These are phyloP conservation scores for Pseudorectes ferrugineus DNA, from an alignment of 2,113 vertebrate species.

Conservation along the genomic window DNA sequence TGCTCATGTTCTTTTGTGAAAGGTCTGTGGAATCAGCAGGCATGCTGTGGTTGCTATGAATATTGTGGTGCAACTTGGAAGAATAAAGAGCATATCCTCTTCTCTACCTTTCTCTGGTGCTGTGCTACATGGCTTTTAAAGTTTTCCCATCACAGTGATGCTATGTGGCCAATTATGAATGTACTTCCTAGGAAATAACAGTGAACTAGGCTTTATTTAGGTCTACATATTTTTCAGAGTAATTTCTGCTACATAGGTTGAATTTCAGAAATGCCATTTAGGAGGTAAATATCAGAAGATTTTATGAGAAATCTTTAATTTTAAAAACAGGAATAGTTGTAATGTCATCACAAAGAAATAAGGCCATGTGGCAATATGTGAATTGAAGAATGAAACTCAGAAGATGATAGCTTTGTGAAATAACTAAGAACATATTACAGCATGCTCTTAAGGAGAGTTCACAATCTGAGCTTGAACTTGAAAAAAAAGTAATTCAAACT, in stretches of 20 bases:
- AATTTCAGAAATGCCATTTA: not conserved
- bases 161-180: not conserved
- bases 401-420: not conserved
- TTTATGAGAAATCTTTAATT: not conserved
- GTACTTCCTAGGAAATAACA: not conserved
- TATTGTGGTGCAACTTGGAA: not conserved
- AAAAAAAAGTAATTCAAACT: not conserved
- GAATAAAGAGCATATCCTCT: not conserved
- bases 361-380: accelerated
- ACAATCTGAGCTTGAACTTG: not conserved
- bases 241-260: not conserved
- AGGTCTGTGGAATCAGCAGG: not conserved
- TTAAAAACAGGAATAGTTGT: not conserved
- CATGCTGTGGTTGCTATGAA: not conserved
- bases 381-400: not conserved
- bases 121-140: not conserved
- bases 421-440: not conserved
- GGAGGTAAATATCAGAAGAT: not conserved
- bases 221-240: not conserved
- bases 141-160: not conserved
- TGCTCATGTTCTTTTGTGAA: not conserved
- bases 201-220: not conserved
- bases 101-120: not conserved
- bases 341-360: not conserved
- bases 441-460: not conserved